A percentile compares a stretch with the other conserved stretches of the same genome.
phyloP scores from a whole-genome alignment of 2,113 vertebrate species.

The Serinus canaria region DNA sequence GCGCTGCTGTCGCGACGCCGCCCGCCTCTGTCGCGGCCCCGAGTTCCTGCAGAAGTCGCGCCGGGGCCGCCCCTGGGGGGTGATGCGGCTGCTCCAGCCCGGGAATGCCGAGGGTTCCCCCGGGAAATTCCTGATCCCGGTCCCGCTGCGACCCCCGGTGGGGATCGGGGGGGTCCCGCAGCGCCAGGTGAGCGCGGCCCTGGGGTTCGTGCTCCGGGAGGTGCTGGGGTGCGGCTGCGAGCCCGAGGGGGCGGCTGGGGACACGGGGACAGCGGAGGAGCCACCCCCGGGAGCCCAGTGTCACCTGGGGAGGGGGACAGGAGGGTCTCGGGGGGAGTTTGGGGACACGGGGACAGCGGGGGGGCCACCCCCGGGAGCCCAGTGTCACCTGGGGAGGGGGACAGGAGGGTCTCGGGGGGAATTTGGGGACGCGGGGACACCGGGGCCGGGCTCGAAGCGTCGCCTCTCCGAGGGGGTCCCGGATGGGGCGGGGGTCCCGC shows the following conservation, averaged over 20 bases:
- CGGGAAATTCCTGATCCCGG: background rate
- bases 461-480: background rate
- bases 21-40: constrained; percentile 87
- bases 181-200: background rate
- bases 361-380: too few relatives aligned
- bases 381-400: too few relatives aligned
- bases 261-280: too few relatives aligned
- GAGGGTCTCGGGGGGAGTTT: too few relatives aligned
- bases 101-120: fast-evolving
- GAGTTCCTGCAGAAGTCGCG: constrained; percentile 81
- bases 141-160: background rate
- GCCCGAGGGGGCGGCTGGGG: fast-evolving
- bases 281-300: too few relatives aligned
- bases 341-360: too few relatives aligned
- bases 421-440: background rate
- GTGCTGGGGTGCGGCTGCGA: background rate
- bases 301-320: too few relatives aligned
- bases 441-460: background rate
- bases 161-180: background rate
- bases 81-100: constrained; percentile 80
- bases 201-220: background rate
- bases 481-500: background rate
- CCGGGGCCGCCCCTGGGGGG: constrained; percentile 86
- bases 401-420: background rate
- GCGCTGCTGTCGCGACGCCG: background rate